A percentile compares a stretch with the other conserved stretches of the same genome.
Conservation (phyloP, 2,888 invertebrate genomes). For the Melipona beecheii region DNA sequence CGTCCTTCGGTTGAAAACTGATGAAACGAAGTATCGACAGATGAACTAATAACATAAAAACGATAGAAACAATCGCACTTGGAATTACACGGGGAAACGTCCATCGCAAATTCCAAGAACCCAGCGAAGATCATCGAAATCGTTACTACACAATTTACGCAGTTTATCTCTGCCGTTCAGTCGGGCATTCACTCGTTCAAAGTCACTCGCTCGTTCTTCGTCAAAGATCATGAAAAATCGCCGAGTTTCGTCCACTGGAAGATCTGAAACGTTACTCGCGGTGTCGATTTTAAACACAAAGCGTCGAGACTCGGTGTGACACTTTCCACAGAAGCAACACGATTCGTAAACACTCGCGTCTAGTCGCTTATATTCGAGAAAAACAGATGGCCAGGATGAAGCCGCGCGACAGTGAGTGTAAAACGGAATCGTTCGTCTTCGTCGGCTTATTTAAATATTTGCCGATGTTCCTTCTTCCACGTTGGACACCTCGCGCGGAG, state of each 20-base stretch:
- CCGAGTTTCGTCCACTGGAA: too few species aligned
- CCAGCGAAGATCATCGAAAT: not conserved
- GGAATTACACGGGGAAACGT: not conserved
- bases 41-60: too few species aligned
- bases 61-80: too few species aligned
- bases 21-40: not conserved
- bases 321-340: not conserved
- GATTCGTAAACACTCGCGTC: conserved; percentile 28
- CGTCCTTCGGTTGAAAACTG: not conserved
- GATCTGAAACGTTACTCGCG: too few species aligned
- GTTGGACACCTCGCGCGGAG: not conserved
- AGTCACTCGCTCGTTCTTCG: too few species aligned
- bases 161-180: not conserved
- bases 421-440: conserved; percentile 37
- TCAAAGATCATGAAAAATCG: too few species aligned
- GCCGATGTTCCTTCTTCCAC: conserved; percentile 39
- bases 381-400: not conserved
- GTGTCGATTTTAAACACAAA: too few species aligned
- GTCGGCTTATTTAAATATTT: conserved; percentile 59
- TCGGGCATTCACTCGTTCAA: not conserved
- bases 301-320: not conserved
- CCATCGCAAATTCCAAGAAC: not conserved
- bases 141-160: too few species aligned
- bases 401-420: conserved; percentile 5
- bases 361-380: not conserved